Percentiles rank a stretch among this genome's conserved stretches.
phyloP scores from a whole-genome alignment of 2,113 vertebrate genomes.

The Sprattus sprattus region DNA sequence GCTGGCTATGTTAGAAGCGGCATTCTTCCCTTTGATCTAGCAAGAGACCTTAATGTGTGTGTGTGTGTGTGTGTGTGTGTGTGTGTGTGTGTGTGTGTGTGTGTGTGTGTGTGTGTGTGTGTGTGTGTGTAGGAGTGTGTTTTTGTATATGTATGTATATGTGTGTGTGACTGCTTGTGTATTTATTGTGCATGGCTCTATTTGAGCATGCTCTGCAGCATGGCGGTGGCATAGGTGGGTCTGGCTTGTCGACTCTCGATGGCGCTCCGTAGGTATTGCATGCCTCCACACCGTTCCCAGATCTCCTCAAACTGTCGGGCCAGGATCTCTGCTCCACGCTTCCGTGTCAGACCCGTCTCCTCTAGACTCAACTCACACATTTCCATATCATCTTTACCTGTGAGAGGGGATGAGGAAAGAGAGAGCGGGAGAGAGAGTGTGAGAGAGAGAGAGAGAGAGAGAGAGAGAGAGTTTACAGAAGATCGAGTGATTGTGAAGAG shows the following conservation, averaged over 20 bases:
- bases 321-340: constrained; percentile 94
- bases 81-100: constrained; percentile 3
- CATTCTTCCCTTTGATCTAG: constrained; percentile 63
- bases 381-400: constrained; percentile 98
- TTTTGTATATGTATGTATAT: background rate
- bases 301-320: constrained; percentile 93
- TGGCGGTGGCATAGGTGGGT: constrained; percentile 93
- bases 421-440: background rate
- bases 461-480: background rate
- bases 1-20: constrained; percentile 51
- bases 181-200: constrained; percentile 54
- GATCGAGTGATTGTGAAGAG: no score
- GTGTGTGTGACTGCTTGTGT: background rate
- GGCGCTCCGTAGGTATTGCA: constrained; percentile 88
- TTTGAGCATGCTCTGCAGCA: constrained; percentile 88
- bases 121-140: rapidly evolving
- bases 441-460: background rate
- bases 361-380: constrained; percentile 98
- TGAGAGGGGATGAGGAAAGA: background rate
- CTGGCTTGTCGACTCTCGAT: constrained; percentile 90
- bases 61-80: background rate
- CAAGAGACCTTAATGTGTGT: background rate
- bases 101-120: background rate
- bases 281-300: constrained; percentile 95
- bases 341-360: constrained; percentile 93